A percentile compares a stretch with the other conserved stretches of the same genome.
Conservation (phyloP, 2,888 invertebrate genomes). For the Polydrusus pterygomalis region DNA sequence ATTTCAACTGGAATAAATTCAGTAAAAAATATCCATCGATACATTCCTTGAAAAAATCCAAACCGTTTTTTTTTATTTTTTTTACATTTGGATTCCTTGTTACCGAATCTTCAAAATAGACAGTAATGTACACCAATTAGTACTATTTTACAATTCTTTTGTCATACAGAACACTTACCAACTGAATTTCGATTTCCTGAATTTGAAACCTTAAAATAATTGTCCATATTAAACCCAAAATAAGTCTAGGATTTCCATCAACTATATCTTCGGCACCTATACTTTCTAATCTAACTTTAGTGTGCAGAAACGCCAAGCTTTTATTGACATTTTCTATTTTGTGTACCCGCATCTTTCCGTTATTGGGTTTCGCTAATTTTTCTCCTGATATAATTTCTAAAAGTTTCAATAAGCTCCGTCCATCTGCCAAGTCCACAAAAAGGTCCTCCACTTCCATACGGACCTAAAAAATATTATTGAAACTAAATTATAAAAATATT, state of each 20-base stretch:
- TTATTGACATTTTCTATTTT: constrained; percentile 99
- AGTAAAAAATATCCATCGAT: no score
- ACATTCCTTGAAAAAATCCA: no score
- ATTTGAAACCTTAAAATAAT: constrained; percentile 99
- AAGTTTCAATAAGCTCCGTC: constrained; percentile 91
- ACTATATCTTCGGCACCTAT: constrained; percentile 99
- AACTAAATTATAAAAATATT: no score
- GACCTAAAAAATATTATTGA: constrained; percentile 88
- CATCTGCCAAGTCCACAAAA: constrained; percentile 97
- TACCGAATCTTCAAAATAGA: no score
- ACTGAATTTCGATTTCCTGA: constrained; percentile 98
- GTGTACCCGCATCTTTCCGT: constrained; percentile 96
- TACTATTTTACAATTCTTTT: no score
- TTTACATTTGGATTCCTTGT: no score
- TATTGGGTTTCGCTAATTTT: constrained; percentile 96
- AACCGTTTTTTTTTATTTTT: no score
- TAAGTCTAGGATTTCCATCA: constrained; percentile 97
- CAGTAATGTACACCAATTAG: no score
- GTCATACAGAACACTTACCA: constrained; percentile 77
- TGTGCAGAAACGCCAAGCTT: constrained; percentile 95
- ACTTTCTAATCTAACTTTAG: constrained; percentile 97
- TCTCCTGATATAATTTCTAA: constrained; percentile 99
- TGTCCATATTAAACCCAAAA: constrained; percentile 98
- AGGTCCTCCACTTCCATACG: constrained; percentile 98
- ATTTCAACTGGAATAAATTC: no score